phyloP scores from a whole-genome alignment of 30 jellyfish, hydroid and myxozoan genomes.

The Rhopilema esculentum region DNA sequence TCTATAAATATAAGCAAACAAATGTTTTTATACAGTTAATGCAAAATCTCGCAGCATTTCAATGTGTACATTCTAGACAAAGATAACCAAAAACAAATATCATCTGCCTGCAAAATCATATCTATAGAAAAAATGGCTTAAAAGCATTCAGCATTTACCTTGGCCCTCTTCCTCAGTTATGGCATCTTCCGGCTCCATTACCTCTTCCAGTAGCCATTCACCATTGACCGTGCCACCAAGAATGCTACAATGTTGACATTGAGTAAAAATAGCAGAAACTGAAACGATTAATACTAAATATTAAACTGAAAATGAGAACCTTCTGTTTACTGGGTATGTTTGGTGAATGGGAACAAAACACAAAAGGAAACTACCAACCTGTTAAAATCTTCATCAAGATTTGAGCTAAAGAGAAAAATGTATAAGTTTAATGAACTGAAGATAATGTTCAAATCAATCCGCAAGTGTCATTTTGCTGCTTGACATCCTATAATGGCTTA shows the following conservation, averaged over 20 bases:
- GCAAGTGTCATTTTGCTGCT: no score
- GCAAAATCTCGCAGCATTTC: no score
- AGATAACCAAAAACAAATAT: no score
- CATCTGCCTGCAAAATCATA: background rate
- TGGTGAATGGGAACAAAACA: background rate
- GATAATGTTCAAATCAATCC: background rate
- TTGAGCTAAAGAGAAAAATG: background rate
- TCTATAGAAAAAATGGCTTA: background rate
- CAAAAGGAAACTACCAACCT: constrained; percentile 17
- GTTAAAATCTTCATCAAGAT: constrained; percentile 39
- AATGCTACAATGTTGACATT: constrained; percentile 13
- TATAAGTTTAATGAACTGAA: background rate
- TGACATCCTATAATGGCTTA: no score
- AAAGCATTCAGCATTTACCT: constrained; percentile 3
- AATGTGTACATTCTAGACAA: no score
- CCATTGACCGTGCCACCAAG: constrained; percentile 78
- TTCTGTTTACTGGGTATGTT: no score
- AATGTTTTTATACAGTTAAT: no score
- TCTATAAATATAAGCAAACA: no score
- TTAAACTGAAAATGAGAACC: no score
- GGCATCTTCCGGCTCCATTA: constrained; percentile 2
- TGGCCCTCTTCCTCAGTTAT: background rate
- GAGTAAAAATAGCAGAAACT: no score
- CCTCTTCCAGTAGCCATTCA: constrained; percentile 67
- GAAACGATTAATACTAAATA: no score